These are phyloP conservation scores for Melanogrammus aeglefinus DNA, from an alignment of 2,797 vertebrate genomes.

Conservation along the genomic window DNA sequence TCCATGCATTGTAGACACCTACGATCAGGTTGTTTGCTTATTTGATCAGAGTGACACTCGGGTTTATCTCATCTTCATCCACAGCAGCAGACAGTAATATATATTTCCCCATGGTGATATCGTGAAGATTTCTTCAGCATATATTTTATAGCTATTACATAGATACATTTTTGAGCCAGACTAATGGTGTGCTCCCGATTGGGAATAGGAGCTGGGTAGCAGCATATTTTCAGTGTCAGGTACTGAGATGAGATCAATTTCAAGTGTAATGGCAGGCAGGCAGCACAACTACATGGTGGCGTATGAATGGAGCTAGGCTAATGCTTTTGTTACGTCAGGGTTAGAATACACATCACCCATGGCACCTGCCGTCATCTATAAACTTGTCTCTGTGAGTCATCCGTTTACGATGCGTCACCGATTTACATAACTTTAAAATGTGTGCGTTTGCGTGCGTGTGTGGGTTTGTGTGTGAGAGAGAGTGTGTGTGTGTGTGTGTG, in stretches of 20 bases:
- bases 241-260: slow-evolving; percentile 49
- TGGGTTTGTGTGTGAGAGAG: background rate
- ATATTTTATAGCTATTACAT: background rate
- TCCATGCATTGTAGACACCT: background rate
- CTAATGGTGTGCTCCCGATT: background rate
- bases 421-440: background rate
- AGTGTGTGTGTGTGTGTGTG: no score
- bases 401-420: background rate
- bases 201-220: slow-evolving; percentile 42
- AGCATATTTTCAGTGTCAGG: slow-evolving; percentile 45
- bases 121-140: background rate
- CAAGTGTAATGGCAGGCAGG: slow-evolving; percentile 27
- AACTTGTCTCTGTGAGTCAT: slow-evolving; percentile 1
- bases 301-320: slow-evolving; percentile 12
- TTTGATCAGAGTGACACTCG: background rate
- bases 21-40: background rate
- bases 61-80: background rate
- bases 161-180: background rate
- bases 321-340: slow-evolving; percentile 11
- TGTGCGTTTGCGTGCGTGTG: background rate
- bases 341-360: background rate
- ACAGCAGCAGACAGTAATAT: background rate
- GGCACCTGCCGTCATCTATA: background rate
- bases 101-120: background rate
- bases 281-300: slow-evolving; percentile 19